Base-by-base conservation (phyloP, 2,113 vertebrate genomes). In the Pelusios castaneus region DNA sequence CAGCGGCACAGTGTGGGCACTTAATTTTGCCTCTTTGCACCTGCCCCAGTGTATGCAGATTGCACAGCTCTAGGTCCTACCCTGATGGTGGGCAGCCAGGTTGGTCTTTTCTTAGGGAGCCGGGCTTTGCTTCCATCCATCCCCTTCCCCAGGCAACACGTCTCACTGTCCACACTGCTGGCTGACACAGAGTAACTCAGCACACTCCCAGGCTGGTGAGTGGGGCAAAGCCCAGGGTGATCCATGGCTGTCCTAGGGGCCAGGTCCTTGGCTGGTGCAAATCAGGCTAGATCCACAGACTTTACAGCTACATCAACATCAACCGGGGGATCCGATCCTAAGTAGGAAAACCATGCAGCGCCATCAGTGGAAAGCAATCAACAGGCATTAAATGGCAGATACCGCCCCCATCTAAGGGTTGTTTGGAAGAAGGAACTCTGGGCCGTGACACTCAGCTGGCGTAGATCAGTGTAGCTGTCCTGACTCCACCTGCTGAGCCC, bases 1-100 rank as follows among this genome's bases (percentile, higher is more conserved):
- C 10, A 27, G 29, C 29, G 21, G 54, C 1, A 0, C 58, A 19
- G 4, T 22, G 45, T 41, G 55, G 12, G 21, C 1, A 27, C 56
- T 31, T 60, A 13, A 60, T 60, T 60, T 60, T 60, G 25, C 29
- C 27, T 16, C 56, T 31, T 60, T 12, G 27, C 11, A 60, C 13
- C 27, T 31, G 56, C 56, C 29, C 27, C 29, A 60, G 27, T 60
- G 1, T 5, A 5, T 54, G 63, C 25, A n/a, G 24, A 29, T 51
- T 58, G n/a, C 31, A 27, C 31, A n/a, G 63, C 63, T 21, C 63
- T 75, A 45, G 58, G 52, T 41, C 45, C 81, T 79, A 19, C 43
- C 31, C 67, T 58, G 24, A 25, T 77, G 38, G 88, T 17, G n/a
- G 45, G 80, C 80, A 90, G 78, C 11, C 51, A 70, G 31, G 87